These are phyloP conservation scores for Fragum sueziense DNA, from an alignment of 2,888 invertebrate genomes.

Conservation along the genomic window DNA sequence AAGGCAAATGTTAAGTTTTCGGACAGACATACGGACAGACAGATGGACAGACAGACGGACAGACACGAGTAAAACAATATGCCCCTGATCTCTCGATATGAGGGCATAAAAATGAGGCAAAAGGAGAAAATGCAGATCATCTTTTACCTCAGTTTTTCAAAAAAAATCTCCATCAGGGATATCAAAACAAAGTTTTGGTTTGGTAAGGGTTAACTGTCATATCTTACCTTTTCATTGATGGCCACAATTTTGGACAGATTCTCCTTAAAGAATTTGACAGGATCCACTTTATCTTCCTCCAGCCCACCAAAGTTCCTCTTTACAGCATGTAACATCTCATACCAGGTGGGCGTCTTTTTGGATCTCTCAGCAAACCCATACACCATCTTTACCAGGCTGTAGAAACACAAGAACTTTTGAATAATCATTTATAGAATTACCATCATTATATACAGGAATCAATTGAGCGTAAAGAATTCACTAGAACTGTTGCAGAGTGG, in stretches of 20 bases:
- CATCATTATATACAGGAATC: no score
- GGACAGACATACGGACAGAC: no score
- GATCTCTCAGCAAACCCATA: constrained; percentile 67
- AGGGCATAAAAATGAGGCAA: no score
- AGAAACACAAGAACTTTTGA: neutral
- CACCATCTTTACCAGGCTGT: constrained; percentile 74
- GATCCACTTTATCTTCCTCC: constrained; percentile 64
- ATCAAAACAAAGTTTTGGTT: no score
- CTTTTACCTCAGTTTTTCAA: neutral
- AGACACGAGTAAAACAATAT: no score
- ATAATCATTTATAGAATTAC: no score
- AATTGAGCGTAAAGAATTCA: no score
- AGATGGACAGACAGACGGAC: no score
- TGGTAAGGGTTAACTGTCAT: neutral
- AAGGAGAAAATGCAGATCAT: no score
- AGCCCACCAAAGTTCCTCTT: constrained; percentile 78
- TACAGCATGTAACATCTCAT: constrained; percentile 70
- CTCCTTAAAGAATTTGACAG: constrained; percentile 65
- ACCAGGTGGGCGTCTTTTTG: constrained; percentile 60
- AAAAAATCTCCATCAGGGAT: neutral
- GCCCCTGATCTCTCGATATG: no score
- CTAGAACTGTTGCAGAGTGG: no score
- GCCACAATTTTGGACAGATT: constrained; percentile 31
- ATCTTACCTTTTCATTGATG: constrained; percentile 29
- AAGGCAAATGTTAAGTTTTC: no score